Evolutionary conservation across 2,113 vertebrate species (phyloP).

Genomic region (Vicugna pacos): DNA sequence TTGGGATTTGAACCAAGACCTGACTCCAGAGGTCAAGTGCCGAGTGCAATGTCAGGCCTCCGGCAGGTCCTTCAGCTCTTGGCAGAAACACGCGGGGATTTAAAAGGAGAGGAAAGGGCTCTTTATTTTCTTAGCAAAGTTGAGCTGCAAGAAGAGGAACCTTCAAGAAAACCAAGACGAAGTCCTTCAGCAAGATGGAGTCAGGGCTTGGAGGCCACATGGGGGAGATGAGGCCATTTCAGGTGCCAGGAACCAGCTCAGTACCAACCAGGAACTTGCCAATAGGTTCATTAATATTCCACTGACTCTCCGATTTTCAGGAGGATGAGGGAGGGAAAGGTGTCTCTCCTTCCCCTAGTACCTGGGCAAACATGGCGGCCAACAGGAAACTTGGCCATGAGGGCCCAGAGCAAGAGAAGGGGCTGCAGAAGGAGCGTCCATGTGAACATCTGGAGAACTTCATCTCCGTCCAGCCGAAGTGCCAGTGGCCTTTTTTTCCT

Average conservation of each 20-base stretch:
- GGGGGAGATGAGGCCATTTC: not conserved
- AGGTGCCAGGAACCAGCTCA: not conserved
- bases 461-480: not conserved
- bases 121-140: conserved; percentile 19
- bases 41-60: accelerated
- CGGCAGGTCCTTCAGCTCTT: not conserved
- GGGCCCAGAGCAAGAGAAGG: not conserved
- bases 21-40: not conserved
- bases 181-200: not conserved
- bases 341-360: not conserved
- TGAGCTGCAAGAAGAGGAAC: not conserved
- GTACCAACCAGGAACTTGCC: not conserved
- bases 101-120: not conserved
- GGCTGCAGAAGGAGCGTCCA: accelerated
- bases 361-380: not conserved
- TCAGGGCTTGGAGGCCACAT: not conserved
- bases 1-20: not conserved
- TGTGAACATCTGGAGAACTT: not conserved
- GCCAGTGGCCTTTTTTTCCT: not conserved
- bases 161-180: conserved; percentile 38
- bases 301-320: not conserved
- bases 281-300: conserved; percentile 17
- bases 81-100: accelerated
- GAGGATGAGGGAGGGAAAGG: not conserved
- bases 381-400: not conserved